These are phyloP conservation scores for Sardinella longiceps DNA, from an alignment of 2,797 vertebrate genomes.

Conservation along the genomic window DNA sequence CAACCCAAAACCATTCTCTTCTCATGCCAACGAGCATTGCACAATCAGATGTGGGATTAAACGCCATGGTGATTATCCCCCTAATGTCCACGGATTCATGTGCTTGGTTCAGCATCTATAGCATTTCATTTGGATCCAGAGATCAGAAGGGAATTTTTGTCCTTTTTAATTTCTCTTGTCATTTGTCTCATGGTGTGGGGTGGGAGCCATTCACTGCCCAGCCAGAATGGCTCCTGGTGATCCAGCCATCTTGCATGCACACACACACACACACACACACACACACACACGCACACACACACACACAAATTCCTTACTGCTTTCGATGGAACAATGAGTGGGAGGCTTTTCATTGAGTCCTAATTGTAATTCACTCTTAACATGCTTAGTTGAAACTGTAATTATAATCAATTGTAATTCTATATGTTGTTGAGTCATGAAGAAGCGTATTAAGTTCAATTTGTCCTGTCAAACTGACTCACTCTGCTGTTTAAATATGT, in stretches of 20 bases:
- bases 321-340: neutral
- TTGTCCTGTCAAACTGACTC: neutral
- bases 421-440: neutral
- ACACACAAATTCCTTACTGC: neutral
- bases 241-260: slow-evolving; percentile 20
- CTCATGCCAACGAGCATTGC: slow-evolving; percentile 3
- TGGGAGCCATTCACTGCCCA: slow-evolving; percentile 12
- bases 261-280: neutral
- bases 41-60: neutral
- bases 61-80: neutral
- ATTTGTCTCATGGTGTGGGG: slow-evolving; percentile 15
- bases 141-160: neutral
- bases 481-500: neutral
- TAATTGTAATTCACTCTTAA: too few relatives aligned
- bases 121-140: neutral
- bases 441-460: neutral
- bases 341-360: neutral
- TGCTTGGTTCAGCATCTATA: slow-evolving; percentile 1
- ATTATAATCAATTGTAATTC: neutral
- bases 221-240: slow-evolving; percentile 29
- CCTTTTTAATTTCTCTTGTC: neutral
- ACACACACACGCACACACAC: neutral
- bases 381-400: neutral
- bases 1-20: slow-evolving; percentile 49
- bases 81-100: neutral